Percentiles rank a stretch among this genome's conserved stretches.
Evolutionary conservation across 2,888 invertebrate species (phyloP).

Genomic region (Cryptophagus acutangulus): DNA sequence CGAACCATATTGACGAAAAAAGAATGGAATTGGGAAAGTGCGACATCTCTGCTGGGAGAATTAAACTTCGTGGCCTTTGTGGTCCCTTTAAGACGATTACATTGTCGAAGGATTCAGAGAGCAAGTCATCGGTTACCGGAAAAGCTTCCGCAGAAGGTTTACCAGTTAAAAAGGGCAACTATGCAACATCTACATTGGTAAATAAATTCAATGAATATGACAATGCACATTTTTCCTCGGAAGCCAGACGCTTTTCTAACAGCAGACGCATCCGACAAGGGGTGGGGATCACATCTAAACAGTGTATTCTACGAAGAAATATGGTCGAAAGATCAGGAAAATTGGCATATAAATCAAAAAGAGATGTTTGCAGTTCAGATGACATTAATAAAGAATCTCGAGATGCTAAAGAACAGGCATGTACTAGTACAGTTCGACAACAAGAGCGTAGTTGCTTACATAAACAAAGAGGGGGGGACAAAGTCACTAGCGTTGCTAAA

Average conservation of each 20-base stretch:
- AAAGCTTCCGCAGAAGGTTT: background rate
- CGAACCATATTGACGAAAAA: background rate
- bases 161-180: background rate
- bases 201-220: background rate
- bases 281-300: constrained; percentile 10
- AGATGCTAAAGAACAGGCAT: background rate
- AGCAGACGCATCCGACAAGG: constrained; percentile 12
- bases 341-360: constrained; percentile 11
- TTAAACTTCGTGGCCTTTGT: background rate
- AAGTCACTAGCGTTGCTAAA: background rate
- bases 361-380: constrained; percentile 8
- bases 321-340: constrained; percentile 3
- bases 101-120: background rate
- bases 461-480: constrained; percentile 6
- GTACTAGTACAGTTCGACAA: constrained; percentile 10
- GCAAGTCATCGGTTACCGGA: background rate
- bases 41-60: background rate
- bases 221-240: background rate
- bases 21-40: background rate
- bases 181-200: background rate
- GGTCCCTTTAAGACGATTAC: background rate
- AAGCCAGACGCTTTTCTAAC: constrained; percentile 7
- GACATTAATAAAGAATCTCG: background rate
- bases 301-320: background rate
- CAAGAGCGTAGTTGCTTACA: background rate